phyloP scores from a whole-genome alignment of 92 coral and sea anemone genomes.

The Scolanthus callimorphus region DNA sequence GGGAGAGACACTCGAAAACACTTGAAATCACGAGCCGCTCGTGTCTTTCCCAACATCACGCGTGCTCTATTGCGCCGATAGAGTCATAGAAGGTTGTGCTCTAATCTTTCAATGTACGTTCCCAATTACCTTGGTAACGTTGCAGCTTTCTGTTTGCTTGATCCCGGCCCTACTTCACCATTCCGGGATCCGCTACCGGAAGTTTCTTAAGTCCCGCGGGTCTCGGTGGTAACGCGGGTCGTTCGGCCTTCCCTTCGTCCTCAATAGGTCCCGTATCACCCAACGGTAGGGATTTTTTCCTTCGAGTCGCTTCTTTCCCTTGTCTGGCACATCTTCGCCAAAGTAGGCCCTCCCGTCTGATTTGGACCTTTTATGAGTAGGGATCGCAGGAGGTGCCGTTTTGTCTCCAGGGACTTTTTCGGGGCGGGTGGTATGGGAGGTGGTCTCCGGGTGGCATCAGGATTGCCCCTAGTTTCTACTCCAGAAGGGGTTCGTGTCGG shows the following conservation, averaged over 20 bases:
- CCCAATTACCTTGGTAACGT: constrained; percentile 41
- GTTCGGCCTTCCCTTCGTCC: constrained; percentile 6
- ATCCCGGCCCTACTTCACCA: neutral
- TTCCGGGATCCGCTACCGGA: neutral
- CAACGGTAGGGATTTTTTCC: constrained; percentile 37
- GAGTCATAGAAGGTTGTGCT: no score
- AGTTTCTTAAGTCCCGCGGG: constrained; percentile 16
- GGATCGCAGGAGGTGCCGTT: constrained; percentile 54
- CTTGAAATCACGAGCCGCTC: no score
- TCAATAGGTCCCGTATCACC: constrained; percentile 10
- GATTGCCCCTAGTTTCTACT: constrained; percentile 10
- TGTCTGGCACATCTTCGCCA: constrained; percentile 41
- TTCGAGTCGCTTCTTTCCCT: constrained; percentile 3
- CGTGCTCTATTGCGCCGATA: no score
- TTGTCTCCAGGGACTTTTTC: constrained; percentile 30
- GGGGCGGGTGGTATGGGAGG: constrained; percentile 62
- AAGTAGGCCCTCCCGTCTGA: constrained; percentile 72
- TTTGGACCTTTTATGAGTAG: constrained; percentile 68
- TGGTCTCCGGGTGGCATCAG: constrained; percentile 28
- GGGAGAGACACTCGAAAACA: no score
- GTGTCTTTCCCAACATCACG: no score
- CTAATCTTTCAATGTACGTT: no score
- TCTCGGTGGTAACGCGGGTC: constrained; percentile 56
- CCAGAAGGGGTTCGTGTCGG: constrained; percentile 14
- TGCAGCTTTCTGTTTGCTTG: constrained; percentile 9